phyloP scores from a whole-genome alignment of 2,113 vertebrate species.

The Octodon degus region DNA sequence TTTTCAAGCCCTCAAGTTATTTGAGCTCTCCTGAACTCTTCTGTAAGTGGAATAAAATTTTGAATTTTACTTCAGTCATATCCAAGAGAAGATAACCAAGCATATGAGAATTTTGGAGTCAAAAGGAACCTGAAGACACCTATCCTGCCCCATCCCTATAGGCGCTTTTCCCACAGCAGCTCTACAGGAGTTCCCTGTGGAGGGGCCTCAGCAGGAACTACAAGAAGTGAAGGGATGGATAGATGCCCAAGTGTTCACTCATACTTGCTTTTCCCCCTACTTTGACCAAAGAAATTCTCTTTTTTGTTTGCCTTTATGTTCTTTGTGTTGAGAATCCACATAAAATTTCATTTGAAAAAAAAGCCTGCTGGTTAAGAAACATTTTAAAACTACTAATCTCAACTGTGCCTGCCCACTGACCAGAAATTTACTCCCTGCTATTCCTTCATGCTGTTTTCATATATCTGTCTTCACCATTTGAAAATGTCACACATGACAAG shows the following conservation, averaged over 20 bases:
- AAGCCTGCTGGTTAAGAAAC: constrained; percentile 21
- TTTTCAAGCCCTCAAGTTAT: constrained; percentile 38
- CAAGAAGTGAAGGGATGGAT: constrained; percentile 9
- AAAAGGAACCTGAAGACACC: constrained; percentile 1
- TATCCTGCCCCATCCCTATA: neutral
- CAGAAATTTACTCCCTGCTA: neutral
- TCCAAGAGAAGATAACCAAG: neutral
- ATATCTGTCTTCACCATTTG: constrained; percentile 37
- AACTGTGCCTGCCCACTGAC: neutral
- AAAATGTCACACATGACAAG: neutral
- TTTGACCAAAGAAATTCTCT: neutral
- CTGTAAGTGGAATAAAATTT: constrained; percentile 40
- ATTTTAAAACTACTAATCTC: constrained; percentile 40
- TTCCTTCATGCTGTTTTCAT: constrained; percentile 37
- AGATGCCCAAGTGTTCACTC: neutral
- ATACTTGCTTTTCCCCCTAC: neutral
- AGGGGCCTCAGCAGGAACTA: neutral
- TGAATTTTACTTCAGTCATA: constrained; percentile 24
- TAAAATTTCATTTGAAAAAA: constrained; percentile 35
- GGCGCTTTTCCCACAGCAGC: neutral
- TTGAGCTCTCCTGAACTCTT: neutral
- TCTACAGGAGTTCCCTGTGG: neutral
- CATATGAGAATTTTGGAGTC: constrained; percentile 44
- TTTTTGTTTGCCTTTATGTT: constrained; percentile 1
- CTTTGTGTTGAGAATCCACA: constrained; percentile 17